These are phyloP conservation scores for Rhimphoctona megacephalus DNA, from an alignment of 2,888 invertebrate species.

Conservation along the genomic window DNA sequence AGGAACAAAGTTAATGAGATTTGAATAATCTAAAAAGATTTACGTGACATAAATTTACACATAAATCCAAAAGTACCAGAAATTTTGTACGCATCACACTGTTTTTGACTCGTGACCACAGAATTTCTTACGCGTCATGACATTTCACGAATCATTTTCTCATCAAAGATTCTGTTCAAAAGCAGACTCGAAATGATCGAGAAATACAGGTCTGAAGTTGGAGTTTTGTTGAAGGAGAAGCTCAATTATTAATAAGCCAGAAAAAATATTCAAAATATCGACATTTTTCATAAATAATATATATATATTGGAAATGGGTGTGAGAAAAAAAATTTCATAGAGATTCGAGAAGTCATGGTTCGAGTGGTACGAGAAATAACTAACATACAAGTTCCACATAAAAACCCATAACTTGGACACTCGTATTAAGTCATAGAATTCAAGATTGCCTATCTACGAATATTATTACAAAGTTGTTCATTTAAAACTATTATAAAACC, in stretches of 20 bases:
- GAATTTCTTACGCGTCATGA: background rate
- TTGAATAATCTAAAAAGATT: background rate
- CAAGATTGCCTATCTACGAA: conserved; percentile 10
- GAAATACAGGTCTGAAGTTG: background rate
- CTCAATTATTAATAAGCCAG: background rate
- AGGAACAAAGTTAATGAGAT: background rate
- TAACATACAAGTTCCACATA: background rate
- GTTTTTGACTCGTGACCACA: background rate
- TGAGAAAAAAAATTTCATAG: background rate
- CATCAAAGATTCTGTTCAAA: background rate
- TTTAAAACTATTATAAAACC: background rate
- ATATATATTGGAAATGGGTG: background rate
- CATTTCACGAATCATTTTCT: background rate
- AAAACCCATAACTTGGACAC: background rate
- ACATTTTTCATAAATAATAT: background rate
- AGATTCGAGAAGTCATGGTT: background rate
- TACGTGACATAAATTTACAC: background rate
- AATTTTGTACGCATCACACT: background rate
- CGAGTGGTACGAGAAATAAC: background rate
- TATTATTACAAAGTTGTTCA: conserved; percentile 3
- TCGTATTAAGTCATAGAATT: conserved; percentile 1
- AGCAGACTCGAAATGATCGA: background rate
- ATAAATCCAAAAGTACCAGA: background rate
- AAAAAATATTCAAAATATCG: background rate
- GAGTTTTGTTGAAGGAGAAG: background rate